Evolutionary conservation across 2,888 invertebrate species (phyloP), one percentile per base, ranked within the genome.

Genomic region (Ormyrus nitidulus): DNA sequence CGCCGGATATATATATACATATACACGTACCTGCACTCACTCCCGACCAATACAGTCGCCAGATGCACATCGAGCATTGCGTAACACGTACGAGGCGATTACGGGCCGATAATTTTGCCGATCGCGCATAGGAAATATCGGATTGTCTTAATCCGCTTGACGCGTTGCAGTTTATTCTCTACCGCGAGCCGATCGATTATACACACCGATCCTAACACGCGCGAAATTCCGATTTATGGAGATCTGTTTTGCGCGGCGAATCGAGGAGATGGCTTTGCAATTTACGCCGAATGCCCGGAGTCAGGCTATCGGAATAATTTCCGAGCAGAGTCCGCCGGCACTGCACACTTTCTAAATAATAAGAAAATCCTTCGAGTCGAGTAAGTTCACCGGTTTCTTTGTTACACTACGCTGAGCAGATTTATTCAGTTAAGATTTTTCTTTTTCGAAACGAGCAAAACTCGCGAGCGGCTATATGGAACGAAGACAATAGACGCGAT

Each of bases 321-420:
- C 19, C 6, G 34, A 13, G n/a, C 34, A 68, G 61, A 68, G 61
- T 51, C 68, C 34, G n/a, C 59, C 59, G 7, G 68, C 49, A 11
- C 8, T n/a, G n/a, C 56, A 34, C 61, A 68, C 72, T 78, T 73
- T 78, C 78, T 72, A 78, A 66, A 66, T 66, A 69, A 73, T 62
- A 74, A 79, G 62, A 79, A 61, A 56, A 79, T 70, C 71, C 19
- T 19, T n/a, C 13, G 34, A 19, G 19, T 19, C 53, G 48, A 34
- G 59, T 34, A 11, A 59, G 75, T 59, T 19, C 51, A 46, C 75
- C 49, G 34, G 62, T 68, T 58, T 69, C 66, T 68, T 72, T 53
- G 71, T 61, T 73, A 54, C 72, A 74, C 46, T 74, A 64, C 13
- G 44, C 11, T 46, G 54, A 78, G 46, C 44, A 79, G 48, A 68